Percentiles rank a stretch among this genome's conserved stretches.
Evolutionary conservation across 2,888 invertebrate species (phyloP).

Genomic region (Boloria selene): DNA sequence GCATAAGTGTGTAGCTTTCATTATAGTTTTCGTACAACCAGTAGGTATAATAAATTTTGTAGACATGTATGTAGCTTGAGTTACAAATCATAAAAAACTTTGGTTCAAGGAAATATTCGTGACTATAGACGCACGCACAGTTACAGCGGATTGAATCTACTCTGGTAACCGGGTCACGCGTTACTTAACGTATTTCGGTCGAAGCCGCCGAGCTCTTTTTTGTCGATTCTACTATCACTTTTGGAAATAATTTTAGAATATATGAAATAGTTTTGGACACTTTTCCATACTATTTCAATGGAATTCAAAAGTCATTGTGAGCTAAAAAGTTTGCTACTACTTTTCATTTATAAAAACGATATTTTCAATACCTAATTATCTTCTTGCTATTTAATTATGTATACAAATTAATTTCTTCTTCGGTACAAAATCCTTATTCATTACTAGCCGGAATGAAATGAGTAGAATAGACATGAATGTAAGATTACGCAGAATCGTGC

Average conservation of each 20-base stretch:
- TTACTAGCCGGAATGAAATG: constrained; percentile 33
- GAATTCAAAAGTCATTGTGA: neutral
- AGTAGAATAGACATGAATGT: constrained; percentile 39
- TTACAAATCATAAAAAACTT: constrained; percentile 28
- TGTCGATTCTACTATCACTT: constrained; percentile 26
- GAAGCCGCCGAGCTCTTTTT: constrained; percentile 30
- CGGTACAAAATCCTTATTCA: constrained; percentile 28
- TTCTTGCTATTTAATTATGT: neutral
- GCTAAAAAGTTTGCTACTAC: neutral
- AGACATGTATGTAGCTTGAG: constrained; percentile 13
- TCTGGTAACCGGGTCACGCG: constrained; percentile 46
- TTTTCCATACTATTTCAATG: constrained; percentile 11
- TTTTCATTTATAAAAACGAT: neutral
- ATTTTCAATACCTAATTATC: neutral
- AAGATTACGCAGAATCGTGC: constrained; percentile 46
- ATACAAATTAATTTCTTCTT: constrained; percentile 15
- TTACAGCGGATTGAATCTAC: constrained; percentile 37
- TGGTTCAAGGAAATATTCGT: constrained; percentile 38
- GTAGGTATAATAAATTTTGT: constrained; percentile 3
- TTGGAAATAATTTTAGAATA: too few species aligned
- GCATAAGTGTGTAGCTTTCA: too few species aligned
- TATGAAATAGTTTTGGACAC: constrained; percentile 16
- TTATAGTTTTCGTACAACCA: neutral
- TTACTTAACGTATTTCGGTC: constrained; percentile 34
- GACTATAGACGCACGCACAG: constrained; percentile 37